Conservation (phyloP, 2,113 vertebrate species). For the Gnathonemus echidnorhynchus region DNA sequence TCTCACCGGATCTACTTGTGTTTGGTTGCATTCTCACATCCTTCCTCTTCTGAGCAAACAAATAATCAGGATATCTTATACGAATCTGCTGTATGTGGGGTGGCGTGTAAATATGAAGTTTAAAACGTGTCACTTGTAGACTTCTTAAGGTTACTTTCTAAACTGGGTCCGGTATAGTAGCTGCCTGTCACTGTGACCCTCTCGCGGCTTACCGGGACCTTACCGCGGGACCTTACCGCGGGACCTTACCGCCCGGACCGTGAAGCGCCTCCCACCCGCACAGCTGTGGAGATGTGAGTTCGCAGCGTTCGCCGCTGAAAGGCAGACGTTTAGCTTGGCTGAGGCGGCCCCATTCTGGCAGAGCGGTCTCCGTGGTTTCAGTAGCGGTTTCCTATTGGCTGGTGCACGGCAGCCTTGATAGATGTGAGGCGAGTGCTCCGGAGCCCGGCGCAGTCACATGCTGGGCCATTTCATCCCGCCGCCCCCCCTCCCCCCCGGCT, state of each 20-base stretch:
- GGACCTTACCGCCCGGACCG: not conserved
- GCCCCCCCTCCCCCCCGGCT: not conserved
- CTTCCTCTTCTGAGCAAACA: not conserved
- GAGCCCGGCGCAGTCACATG: slow-evolving; percentile 26
- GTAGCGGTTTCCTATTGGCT: not conserved
- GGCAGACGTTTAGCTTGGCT: not conserved
- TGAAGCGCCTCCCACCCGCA: not conserved
- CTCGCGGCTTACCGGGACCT: not conserved
- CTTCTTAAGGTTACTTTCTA: not conserved
- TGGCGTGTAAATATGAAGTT: not conserved
- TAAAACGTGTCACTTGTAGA: not conserved
- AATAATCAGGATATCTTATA: not conserved
- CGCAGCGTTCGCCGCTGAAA: not conserved
- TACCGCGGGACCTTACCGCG: too few species aligned
- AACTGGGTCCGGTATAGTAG: not conserved
- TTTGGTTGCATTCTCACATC: not conserved
- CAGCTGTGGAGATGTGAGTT: not conserved
- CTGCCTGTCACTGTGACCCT: not conserved
- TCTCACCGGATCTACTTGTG: not conserved
- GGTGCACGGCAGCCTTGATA: not conserved
- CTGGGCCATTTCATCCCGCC: not conserved
- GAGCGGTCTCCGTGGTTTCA: not conserved
- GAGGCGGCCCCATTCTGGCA: not conserved
- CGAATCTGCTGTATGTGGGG: not conserved
- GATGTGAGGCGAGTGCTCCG: not conserved